A percentile compares a stretch with the other conserved stretches of the same genome.
These are phyloP conservation scores for Ferdinandea cuprea DNA, from an alignment of 2,888 invertebrate species.

Conservation along the genomic window DNA sequence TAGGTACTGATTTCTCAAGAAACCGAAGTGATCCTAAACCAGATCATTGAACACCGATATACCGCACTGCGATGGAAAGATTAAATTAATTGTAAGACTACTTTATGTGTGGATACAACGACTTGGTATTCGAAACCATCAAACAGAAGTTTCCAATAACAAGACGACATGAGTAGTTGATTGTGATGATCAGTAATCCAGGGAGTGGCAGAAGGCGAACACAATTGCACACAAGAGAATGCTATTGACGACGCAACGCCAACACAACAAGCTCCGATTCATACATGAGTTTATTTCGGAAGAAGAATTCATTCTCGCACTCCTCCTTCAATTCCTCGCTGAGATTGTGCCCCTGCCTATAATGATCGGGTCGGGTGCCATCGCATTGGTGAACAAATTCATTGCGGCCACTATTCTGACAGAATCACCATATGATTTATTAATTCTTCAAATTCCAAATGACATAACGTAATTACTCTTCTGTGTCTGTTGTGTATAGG, in stretches of 20 bases:
- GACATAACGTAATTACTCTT: conserved; percentile 74
- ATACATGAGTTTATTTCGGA: conserved; percentile 68
- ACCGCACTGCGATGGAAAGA: conserved; percentile 62
- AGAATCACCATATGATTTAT: conserved; percentile 70
- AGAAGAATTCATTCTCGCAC: conserved; percentile 41
- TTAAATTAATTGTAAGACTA: conserved; percentile 74
- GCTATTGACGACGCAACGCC: conserved; percentile 58
- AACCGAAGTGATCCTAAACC: conserved; percentile 69
- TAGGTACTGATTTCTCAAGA: conserved; percentile 72
- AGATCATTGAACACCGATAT: conserved; percentile 70
- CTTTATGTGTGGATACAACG: conserved; percentile 69
- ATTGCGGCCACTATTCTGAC: conserved; percentile 72
- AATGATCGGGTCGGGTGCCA: conserved; percentile 43
- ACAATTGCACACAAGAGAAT: conserved; percentile 55
- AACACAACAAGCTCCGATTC: conserved; percentile 48
- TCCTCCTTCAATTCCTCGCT: neutral
- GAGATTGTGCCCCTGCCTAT: conserved; percentile 41
- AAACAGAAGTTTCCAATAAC: conserved; percentile 74
- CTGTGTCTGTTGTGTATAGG: conserved; percentile 38
- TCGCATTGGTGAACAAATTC: conserved; percentile 71
- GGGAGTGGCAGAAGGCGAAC: conserved; percentile 68
- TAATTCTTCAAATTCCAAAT: conserved; percentile 72
- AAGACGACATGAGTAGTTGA: conserved; percentile 72
- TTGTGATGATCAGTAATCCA: conserved; percentile 65
- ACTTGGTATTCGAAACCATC: conserved; percentile 60